Evolutionary conservation across 2,113 vertebrate species (phyloP), one percentile per base, ranked within the genome.

Genomic region (Oreochromis aureus): DNA sequence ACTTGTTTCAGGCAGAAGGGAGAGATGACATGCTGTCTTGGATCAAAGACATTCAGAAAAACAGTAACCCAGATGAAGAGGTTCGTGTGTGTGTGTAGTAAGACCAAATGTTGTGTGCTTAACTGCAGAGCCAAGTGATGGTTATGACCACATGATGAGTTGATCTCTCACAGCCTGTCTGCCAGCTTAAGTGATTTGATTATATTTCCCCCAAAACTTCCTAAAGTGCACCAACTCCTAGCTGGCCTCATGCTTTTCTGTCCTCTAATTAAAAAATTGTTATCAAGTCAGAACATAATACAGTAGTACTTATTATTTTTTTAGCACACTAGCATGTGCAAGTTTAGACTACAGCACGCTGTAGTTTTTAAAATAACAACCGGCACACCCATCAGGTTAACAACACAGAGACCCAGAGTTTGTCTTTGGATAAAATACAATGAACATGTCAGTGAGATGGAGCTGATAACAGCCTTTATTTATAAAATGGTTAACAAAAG

Each of bases 1-100:
- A 98, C 95, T 96, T 99, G 69, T 99, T 99, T 92, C 99, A 99
- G 91, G 99, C 99, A 2, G 98, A 99, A 93, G 97, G 98, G 93
- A 95, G 98, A 86, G 98, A 99, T 2, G 97, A 99, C 55, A 99
- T 99, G 98, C 93, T 99, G 55, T 96, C 97, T 0, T 99, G 99
- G 99, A 99, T 99, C 94, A 96, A 96, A 91, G 96, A 97, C 87
- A 98, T 99, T 93, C 98, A 99, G 95, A 97, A 98, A 87, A 99
- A 98, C 89, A 98, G 98, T 95, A 99, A 97, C 92, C 95, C 98
- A 59, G 98, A 98, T 24, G 97, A 98, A 48, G 97, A 99, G 98
- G 99, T 99, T 63, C 6, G 89, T 89, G 7, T 71, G 15, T 71
- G 15, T 82, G 58, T 53, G 7, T 32, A 12, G 6, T 39, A 32